Base-by-base conservation (phyloP, 2,113 vertebrate genomes). In the Campylorhamphus procurvoides region DNA sequence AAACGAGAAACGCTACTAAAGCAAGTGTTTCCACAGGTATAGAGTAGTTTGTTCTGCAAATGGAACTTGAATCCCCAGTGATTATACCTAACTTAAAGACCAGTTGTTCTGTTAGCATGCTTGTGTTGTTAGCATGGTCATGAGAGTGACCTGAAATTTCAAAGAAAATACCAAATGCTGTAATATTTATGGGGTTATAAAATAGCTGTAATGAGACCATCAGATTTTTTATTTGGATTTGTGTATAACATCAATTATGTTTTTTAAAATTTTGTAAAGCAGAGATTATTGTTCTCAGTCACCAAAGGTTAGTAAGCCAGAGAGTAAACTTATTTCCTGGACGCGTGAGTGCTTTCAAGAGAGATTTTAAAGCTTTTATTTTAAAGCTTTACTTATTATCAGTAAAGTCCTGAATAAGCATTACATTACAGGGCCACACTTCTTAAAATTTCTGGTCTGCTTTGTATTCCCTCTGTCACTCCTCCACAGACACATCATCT, bases 1-100 rank as follows among this genome's bases (percentile, higher is more conserved):
- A 39, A 10, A 76, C 60, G 19, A 75, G 58, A 91, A 94, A 52
- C 62, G 69, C 29, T 64, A 58, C n/a, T 84, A 91, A 87, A 85
- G 39, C 39, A 56, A 82, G 5, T 73, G 24, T 77, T 91, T 76
- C 19, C 18, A 52, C 10, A 66, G 37, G 17, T 31, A 37, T 10
- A 63, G 28, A 37, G 9, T 53, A 55, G 10, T 22, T 77, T 87
- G 6, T 94, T 83, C 49, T 74, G 46, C 31, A 62, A 58, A 60
- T 25, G 12, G 37, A 73, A 66, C 6, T 69, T 66, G n/a, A 80
- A 77, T 73, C 7, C 14, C 25, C 60, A 12, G 7, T 76, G 24
- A 14, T 44, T 59, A 67, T 63, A 27, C 19, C 14, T 87, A 29
- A 50, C 47, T 53, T 84, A 25, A 89, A 79, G 56, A 52, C 18